A percentile compares a stretch with the other conserved stretches of the same genome.
Conservation (phyloP, 2,888 invertebrate species). For the Palloptera scutellata region DNA sequence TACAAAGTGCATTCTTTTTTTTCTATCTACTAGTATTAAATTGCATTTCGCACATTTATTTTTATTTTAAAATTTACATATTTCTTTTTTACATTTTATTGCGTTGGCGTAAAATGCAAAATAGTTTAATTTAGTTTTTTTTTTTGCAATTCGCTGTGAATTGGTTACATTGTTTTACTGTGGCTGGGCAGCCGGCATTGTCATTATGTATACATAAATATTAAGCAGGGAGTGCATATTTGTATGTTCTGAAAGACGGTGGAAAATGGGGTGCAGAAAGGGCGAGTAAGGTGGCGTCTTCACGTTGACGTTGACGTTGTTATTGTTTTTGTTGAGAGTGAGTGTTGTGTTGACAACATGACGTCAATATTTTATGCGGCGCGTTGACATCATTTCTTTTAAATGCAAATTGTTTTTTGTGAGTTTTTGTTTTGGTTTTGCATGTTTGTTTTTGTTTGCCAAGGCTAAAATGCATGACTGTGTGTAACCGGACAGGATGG, state of each 20-base stretch:
- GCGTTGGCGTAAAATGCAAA: no score
- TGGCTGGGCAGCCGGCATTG: neutral
- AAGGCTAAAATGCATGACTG: constrained; percentile 17
- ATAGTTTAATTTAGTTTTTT: no score
- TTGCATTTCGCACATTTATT: no score
- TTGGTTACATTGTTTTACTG: neutral
- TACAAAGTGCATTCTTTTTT: no score
- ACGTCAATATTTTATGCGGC: no score
- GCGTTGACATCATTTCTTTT: constrained; percentile 27
- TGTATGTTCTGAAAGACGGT: no score
- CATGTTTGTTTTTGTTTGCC: constrained; percentile 8
- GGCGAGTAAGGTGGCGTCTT: neutral
- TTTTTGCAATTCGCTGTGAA: neutral
- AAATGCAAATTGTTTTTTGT: constrained; percentile 25
- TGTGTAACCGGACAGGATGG: constrained; percentile 18
- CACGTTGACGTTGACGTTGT: neutral
- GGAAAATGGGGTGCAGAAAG: neutral
- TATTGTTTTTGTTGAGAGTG: constrained; percentile 6
- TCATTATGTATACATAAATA: neutral
- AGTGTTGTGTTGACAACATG: neutral
- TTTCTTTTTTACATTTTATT: no score
- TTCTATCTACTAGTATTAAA: no score
- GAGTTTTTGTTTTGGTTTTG: neutral
- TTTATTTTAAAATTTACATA: no score
- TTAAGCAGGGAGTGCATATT: no score